Conservation (phyloP, 2,888 invertebrate species). For the Scrobipalpa costella region DNA sequence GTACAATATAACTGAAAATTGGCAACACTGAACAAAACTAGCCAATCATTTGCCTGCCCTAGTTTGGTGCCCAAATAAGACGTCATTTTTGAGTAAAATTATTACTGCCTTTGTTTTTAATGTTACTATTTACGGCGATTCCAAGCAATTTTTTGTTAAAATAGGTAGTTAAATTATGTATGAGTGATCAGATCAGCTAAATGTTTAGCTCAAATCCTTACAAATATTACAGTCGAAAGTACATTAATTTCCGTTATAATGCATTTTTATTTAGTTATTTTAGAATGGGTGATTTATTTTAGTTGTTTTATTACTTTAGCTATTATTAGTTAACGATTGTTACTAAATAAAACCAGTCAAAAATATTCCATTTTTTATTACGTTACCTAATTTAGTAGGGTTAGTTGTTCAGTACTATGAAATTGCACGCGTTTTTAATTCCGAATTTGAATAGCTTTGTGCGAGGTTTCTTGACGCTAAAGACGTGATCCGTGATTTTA, state of each 20-base stretch:
- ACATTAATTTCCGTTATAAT: constrained; percentile 30
- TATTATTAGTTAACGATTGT: constrained; percentile 50
- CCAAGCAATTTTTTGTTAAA: neutral
- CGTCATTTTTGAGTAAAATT: too few relatives aligned
- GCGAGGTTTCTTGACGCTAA: too few relatives aligned
- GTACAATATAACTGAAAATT: neutral
- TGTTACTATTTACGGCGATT: constrained; percentile 2
- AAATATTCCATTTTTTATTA: constrained; percentile 8
- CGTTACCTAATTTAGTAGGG: neutral
- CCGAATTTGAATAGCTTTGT: too few relatives aligned
- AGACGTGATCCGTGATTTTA: too few relatives aligned
- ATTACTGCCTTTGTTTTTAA: neutral
- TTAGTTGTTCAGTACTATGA: neutral
- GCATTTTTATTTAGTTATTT: constrained; percentile 46
- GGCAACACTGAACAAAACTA: too few relatives aligned
- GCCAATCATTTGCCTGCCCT: too few relatives aligned
- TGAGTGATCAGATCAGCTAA: neutral
- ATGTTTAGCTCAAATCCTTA: neutral
- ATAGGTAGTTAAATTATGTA: constrained; percentile 2
- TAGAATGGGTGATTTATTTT: constrained; percentile 51
- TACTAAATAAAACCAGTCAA: constrained; percentile 56
- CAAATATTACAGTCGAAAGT: neutral
- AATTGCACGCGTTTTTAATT: too few relatives aligned
- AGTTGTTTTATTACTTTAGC: constrained; percentile 43
- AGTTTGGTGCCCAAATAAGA: too few relatives aligned